Percentiles rank a stretch among this genome's conserved stretches.
Evolutionary conservation across 1,140 invertebrate genomes (phyloP).

Genomic region (Metopolophium dirhodum): DNA sequence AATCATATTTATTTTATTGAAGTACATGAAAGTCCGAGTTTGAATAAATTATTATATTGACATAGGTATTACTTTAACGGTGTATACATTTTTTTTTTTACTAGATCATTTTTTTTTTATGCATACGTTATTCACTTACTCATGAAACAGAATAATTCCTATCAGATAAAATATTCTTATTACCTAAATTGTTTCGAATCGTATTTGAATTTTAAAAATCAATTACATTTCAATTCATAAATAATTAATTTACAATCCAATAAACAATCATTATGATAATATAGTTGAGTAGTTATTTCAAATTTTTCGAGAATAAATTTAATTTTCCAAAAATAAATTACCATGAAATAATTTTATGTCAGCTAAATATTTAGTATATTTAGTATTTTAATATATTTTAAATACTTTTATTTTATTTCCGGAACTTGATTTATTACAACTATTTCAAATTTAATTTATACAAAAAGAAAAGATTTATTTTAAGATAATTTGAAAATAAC

Average conservation of each 20-base stretch:
- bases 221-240: background rate
- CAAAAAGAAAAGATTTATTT: background rate
- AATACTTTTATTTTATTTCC: background rate
- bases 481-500: slow-evolving; percentile 1
- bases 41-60: background rate
- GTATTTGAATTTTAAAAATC: background rate
- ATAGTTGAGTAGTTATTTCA: too few relatives aligned
- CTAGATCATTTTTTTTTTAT: background rate
- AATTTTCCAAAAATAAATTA: background rate
- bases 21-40: background rate
- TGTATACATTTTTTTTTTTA: background rate
- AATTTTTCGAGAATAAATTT: background rate
- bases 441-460: background rate
- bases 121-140: background rate
- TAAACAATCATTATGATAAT: background rate
- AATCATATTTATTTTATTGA: background rate
- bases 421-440: background rate
- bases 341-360: background rate
- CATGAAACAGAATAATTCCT: background rate
- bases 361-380: background rate
- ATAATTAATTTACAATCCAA: background rate
- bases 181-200: background rate
- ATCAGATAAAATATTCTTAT: background rate
- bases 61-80: background rate
- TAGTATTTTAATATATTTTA: background rate